Evolutionary conservation across 2,888 invertebrate species (phyloP).

Genomic region (Oegoconia quadripuncta): DNA sequence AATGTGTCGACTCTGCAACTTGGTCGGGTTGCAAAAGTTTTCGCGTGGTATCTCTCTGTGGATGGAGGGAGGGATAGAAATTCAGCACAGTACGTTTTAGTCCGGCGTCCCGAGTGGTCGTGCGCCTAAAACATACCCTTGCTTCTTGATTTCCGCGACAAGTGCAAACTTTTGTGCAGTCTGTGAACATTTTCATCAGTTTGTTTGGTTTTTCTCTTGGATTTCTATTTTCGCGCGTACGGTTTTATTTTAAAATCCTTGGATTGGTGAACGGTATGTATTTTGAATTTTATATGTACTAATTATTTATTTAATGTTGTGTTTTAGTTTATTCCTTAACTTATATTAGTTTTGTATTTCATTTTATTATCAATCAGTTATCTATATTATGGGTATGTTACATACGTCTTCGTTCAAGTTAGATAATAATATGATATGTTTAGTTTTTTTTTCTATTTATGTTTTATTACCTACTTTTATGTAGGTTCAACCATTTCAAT

Average conservation of each 20-base stretch:
- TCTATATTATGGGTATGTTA: no score
- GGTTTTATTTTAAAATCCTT: no score
- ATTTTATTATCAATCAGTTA: no score
- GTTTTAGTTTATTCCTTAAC: not conserved
- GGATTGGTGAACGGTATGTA: not conserved
- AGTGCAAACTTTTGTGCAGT: not conserved
- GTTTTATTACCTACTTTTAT: no score
- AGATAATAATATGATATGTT: no score
- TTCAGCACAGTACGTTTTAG: constrained; percentile 12
- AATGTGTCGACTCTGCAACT: not conserved
- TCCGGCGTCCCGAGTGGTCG: constrained; percentile 10
- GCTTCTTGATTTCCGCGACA: not conserved
- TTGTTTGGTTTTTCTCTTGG: not conserved
- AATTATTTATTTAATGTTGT: not conserved
- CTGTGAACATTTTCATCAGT: not conserved
- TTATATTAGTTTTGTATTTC: no score
- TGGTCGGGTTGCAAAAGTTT: constrained; percentile 7
- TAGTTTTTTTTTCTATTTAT: no score
- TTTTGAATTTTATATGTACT: not conserved
- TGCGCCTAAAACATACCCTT: not conserved
- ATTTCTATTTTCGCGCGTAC: not conserved
- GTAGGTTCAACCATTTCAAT: no score
- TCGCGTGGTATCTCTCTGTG: not conserved
- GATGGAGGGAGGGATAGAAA: not conserved
- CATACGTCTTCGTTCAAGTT: no score